Evolutionary conservation across 2,113 vertebrate genomes (phyloP).

Genomic region (Sylvietta virens): DNA sequence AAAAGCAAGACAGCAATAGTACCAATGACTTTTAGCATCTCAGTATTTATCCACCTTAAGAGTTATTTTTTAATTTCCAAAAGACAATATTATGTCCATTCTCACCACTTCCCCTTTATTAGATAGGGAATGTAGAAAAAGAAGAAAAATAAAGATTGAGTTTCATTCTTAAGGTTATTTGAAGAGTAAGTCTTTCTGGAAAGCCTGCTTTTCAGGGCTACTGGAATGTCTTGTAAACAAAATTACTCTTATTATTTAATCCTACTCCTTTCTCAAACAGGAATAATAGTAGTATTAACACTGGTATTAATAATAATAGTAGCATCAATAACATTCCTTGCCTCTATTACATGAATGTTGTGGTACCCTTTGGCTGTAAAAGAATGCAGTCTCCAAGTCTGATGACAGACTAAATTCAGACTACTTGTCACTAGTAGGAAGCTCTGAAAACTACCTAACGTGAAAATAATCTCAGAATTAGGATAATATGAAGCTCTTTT

Average conservation of each 20-base stretch:
- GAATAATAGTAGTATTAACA: not conserved
- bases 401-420: not conserved
- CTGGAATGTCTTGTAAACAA: not conserved
- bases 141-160: not conserved
- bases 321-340: not conserved
- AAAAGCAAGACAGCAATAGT: not conserved
- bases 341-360: not conserved
- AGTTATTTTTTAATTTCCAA: not conserved
- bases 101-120: fast-evolving
- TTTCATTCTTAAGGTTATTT: not conserved
- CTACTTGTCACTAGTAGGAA: not conserved
- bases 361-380: not conserved
- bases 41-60: not conserved
- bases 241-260: not conserved
- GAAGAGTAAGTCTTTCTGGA: not conserved
- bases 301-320: not conserved
- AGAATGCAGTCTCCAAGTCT: not conserved
- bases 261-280: not conserved
- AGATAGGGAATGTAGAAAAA: not conserved
- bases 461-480: not conserved
- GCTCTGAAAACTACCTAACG: not conserved
- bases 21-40: not conserved
- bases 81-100: not conserved
- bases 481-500: not conserved
- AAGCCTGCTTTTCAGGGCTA: not conserved